Percentiles rank a stretch among this genome's conserved stretches.
phyloP scores from a whole-genome alignment of 2,888 invertebrate genomes.

The Cyclophora punctaria region DNA sequence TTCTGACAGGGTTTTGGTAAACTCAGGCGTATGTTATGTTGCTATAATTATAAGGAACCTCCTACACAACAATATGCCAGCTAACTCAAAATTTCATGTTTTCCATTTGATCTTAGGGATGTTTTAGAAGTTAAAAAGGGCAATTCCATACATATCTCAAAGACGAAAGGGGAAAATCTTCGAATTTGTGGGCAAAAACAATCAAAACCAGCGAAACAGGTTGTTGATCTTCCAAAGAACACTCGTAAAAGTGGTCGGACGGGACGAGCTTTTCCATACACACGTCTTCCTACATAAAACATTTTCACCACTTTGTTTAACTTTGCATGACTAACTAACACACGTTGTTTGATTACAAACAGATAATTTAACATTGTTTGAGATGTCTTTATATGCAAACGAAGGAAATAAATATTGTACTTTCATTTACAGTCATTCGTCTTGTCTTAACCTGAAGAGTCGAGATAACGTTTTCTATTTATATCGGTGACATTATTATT shows the following conservation, averaged over 20 bases:
- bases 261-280: constrained; percentile 22
- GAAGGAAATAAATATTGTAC: constrained; percentile 15
- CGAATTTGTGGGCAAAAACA: constrained; percentile 19
- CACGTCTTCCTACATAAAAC: constrained; percentile 11
- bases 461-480: no score
- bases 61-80: not conserved
- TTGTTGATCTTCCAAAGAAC: constrained; percentile 30
- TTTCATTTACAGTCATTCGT: no score
- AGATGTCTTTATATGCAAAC: constrained; percentile 11
- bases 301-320: constrained; percentile 26
- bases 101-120: not conserved
- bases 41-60: not conserved
- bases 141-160: not conserved
- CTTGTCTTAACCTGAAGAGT: no score
- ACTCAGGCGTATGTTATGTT: not conserved
- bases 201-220: constrained; percentile 25
- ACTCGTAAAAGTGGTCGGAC: constrained; percentile 32
- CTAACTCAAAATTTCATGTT: no score
- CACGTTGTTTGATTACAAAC: constrained; percentile 10
- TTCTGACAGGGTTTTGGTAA: no score
- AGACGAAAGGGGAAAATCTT: constrained; percentile 8
- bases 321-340: constrained; percentile 17
- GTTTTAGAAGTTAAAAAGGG: constrained; percentile 4
- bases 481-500: no score
- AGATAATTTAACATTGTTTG: constrained; percentile 15